A percentile compares a stretch with the other conserved stretches of the same genome.
These are phyloP conservation scores for Lethenteron camtschaticum DNA, from an alignment of 2,113 vertebrate species.

Conservation along the genomic window DNA sequence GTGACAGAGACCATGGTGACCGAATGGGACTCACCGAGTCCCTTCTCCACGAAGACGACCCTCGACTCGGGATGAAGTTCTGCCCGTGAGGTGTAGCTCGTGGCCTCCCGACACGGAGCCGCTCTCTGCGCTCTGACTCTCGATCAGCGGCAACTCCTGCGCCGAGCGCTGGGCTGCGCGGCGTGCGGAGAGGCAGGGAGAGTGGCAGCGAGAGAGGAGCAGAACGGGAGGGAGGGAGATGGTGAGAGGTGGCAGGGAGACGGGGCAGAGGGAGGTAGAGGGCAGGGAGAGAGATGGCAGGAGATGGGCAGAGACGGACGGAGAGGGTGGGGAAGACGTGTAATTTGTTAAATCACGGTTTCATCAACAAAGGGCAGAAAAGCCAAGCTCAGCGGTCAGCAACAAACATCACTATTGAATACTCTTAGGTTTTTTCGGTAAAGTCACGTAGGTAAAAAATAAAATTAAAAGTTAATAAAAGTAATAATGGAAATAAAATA, in stretches of 20 bases:
- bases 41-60: slow-evolving; percentile 59
- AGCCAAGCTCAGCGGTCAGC: too few species aligned
- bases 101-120: slow-evolving; percentile 51
- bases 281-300: slow-evolving; percentile 9
- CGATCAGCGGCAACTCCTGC: slow-evolving; percentile 64
- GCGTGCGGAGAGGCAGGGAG: slow-evolving; percentile 7
- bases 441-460: too few species aligned
- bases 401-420: neutral
- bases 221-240: neutral
- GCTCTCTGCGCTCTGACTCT: slow-evolving; percentile 42
- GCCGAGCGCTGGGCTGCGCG: slow-evolving; percentile 59
- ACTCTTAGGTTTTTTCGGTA: too few species aligned
- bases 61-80: slow-evolving; percentile 61
- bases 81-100: slow-evolving; percentile 41
- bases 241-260: neutral
- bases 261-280: too few species aligned
- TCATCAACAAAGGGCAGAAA: too few species aligned
- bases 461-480: too few species aligned
- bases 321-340: neutral
- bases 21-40: slow-evolving; percentile 31
- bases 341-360: neutral
- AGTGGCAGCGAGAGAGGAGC: slow-evolving; percentile 1
- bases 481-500: too few species aligned
- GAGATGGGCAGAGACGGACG: neutral
- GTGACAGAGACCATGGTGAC: neutral